Base-by-base conservation (phyloP, 2,888 invertebrate species). In the Drosophila prostipennis region DNA sequence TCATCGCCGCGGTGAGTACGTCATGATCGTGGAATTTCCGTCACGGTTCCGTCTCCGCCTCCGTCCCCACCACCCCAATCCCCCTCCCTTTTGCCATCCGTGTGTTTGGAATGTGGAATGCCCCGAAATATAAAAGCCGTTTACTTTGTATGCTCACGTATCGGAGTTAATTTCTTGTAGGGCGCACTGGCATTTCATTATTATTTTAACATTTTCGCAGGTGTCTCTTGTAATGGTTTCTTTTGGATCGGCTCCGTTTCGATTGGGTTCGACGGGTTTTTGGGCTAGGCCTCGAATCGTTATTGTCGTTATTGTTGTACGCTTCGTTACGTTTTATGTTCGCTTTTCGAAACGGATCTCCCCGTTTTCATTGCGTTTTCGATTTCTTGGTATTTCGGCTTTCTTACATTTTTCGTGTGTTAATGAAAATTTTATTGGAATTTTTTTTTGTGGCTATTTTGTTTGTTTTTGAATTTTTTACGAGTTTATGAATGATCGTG, bases 401-500 rank as follows among this genome's bases (percentile, higher is more conserved):
- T 45, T 23, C 54, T 36, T 45, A 43, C 36, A 45, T 43, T 56
- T 26, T n/a, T 26, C 19, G 53, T 53, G 65, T 71, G 78, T 76
- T 80, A 80, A 78, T 80, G 82, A 79, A 84, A 80, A 77, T 58
- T 75, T 68, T 72, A 68, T 52, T 78, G 71, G 74, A 72, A 77
- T 78, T 72, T 54, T 61, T 54, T 61, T 45, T 26, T 34, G 63
- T 63, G 70, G 57, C 70, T 67, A 65, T 55, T 51, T 48, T 79
- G 76, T 74, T 77, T 77, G 65, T 77, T 64, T 72, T 70, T 46
- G 55, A 52, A 48, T 49, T 77, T 56, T 81, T 73, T 70, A 74
- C 69, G 76, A 79, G 78, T 73, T 79, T 81, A 82, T 81, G 81
- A 85, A 82, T 81, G 81, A 79, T 82, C 71, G 67, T 74, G 60